Evolutionary conservation across 2,797 vertebrate genomes (phyloP), one percentile per base, ranked within the genome.

Genomic region (Crenuchus spilurus): DNA sequence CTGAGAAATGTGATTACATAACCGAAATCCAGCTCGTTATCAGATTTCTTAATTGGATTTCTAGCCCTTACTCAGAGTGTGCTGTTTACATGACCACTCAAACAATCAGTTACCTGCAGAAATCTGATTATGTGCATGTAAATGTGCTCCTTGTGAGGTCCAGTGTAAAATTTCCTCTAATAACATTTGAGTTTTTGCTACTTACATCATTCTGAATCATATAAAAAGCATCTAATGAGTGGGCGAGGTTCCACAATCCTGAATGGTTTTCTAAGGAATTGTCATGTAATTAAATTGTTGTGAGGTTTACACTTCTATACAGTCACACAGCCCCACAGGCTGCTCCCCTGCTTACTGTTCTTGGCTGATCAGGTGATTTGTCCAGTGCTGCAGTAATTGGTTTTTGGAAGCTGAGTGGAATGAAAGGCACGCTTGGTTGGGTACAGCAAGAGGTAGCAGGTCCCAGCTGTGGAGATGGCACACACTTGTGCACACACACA

Each of bases 311-410:
- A 2, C 16, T 31, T 11, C 48, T 9, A 10, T 9, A 4, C 16
- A 24, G n/a, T 14, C n/a, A 13, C 0, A 5, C 26, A 31, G 22
- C 51, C 16, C 24, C n/a, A 4, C 22, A 6, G 22, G 22, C 41
- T 1, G 8, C 16, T 26, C 60, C 39, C 39, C 46, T 77, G 84
- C 81, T 87, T 84, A 71, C 33, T 61, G 67, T 70, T 74, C 70
- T 71, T 8, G 33, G 83, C 82, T 84, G 87, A 88, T 88, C 85
- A 87, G 75, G 79, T 74, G 87, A 85, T 87, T 89, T 79, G 78
- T 83, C 85, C 84, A 82, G 84, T 13, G 83, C 83, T 81, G 78
- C 82, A 84, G 89, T 91, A 90, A 92, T 90, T 91, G 89, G 85
- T 85, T 89, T 90, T 84, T 86, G 87, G 84, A 86, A 71, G 84